A percentile compares a stretch with the other conserved stretches of the same genome.
Conservation (phyloP, 2,888 invertebrate species). For the Argyresthia goedartella region DNA sequence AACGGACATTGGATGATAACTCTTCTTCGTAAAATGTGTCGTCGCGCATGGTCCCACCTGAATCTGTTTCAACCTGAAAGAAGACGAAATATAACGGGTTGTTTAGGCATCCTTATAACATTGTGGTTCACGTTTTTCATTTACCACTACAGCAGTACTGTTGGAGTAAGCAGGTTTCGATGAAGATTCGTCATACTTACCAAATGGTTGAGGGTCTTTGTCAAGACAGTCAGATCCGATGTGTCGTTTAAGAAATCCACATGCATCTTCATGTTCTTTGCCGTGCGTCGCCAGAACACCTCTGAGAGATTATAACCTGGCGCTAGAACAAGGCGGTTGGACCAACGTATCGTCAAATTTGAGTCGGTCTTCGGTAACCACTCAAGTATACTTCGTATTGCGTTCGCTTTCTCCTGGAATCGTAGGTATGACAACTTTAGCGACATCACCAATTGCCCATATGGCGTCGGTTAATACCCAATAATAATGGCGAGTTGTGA, state of each 20-base stretch:
- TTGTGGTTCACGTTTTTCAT: too few species aligned
- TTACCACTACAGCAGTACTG: too few species aligned
- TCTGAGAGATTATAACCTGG: constrained; percentile 19
- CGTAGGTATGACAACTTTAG: too few species aligned
- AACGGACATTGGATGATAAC: constrained; percentile 31
- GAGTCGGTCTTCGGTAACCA: constrained; percentile 31
- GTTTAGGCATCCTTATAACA: background rate
- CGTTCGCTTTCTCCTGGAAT: background rate
- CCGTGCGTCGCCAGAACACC: constrained; percentile 22
- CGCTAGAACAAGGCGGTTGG: constrained; percentile 36
- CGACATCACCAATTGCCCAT: too few species aligned
- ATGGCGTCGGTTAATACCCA: too few species aligned
- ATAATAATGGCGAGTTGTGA: too few species aligned
- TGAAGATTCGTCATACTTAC: constrained; percentile 20
- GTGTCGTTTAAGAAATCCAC: constrained; percentile 31
- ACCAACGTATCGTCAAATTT: constrained; percentile 38
- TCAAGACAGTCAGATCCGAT: constrained; percentile 27
- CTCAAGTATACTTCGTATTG: constrained; percentile 5
- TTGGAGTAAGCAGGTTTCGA: too few species aligned
- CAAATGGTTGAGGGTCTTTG: constrained; percentile 36
- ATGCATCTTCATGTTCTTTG: constrained; percentile 23
- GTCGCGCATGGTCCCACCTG: constrained; percentile 45
- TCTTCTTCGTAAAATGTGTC: constrained; percentile 55
- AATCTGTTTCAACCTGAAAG: constrained; percentile 41
- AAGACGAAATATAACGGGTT: background rate